phyloP scores from a whole-genome alignment of 2,797 vertebrate species.

The Xiphophorus birchmanni region DNA sequence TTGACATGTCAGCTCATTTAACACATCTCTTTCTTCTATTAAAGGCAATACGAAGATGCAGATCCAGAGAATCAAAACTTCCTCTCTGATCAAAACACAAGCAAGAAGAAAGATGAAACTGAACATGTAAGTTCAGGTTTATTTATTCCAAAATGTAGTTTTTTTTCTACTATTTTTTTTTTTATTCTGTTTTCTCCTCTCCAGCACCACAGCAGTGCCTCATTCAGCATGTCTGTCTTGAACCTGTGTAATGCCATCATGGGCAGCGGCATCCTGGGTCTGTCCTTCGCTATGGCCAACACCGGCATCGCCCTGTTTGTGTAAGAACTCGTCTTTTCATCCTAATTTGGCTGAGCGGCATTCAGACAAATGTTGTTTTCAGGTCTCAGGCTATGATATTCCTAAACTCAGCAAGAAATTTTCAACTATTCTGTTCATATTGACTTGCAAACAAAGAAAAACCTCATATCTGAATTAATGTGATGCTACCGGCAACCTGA shows the following conservation, averaged over 20 bases:
- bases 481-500: no score
- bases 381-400: no score
- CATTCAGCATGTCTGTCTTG: slow-evolving; percentile 99
- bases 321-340: slow-evolving; percentile 78
- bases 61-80: slow-evolving; percentile 96
- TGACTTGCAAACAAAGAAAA: no score
- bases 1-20: not conserved
- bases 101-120: slow-evolving; percentile 95
- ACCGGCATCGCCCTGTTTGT: slow-evolving; percentile 97
- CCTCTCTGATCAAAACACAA: slow-evolving; percentile 84
- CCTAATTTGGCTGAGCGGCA: no score
- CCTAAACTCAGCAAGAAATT: no score
- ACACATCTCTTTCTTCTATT: slow-evolving; percentile 7
- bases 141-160: not conserved
- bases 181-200: slow-evolving; percentile 26
- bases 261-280: slow-evolving; percentile 97
- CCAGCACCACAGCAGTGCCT: slow-evolving; percentile 92
- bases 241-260: slow-evolving; percentile 99
- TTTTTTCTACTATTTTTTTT: not conserved
- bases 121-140: slow-evolving; percentile 89
- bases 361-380: no score
- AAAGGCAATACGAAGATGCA: slow-evolving; percentile 85
- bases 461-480: no score
- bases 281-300: slow-evolving; percentile 99
- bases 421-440: no score